A percentile compares a stretch with the other conserved stretches of the same genome.
These are phyloP conservation scores for Drosophila acutilabella DNA, from an alignment of 2,888 invertebrate species.

Conservation along the genomic window DNA sequence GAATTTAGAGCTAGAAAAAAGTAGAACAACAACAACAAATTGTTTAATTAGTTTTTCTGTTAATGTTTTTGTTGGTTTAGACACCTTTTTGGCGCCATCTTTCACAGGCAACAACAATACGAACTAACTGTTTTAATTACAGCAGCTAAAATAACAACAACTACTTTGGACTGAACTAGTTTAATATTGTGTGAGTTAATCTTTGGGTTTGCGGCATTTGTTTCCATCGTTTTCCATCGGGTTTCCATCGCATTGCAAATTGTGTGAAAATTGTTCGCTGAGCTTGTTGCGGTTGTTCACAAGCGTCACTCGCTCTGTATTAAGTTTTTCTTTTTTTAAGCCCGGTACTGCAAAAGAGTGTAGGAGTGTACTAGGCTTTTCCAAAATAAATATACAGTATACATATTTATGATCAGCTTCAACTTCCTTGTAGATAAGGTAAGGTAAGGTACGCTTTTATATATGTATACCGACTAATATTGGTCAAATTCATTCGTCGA, in stretches of 20 bases:
- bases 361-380: too few relatives aligned
- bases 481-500: too few relatives aligned
- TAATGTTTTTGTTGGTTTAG: conserved; percentile 5
- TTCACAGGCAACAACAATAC: conserved; percentile 16
- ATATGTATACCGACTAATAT: too few relatives aligned
- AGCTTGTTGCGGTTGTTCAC: conserved; percentile 58
- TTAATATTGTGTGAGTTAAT: conserved; percentile 26
- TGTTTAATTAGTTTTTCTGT: conserved; percentile 43
- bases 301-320: conserved; percentile 36
- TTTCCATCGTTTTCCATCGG: conserved; percentile 47
- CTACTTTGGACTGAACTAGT: conserved; percentile 49
- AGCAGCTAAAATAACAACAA: conserved; percentile 25
- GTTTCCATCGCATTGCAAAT: conserved; percentile 65
- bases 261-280: conserved; percentile 65
- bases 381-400: too few relatives aligned
- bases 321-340: not conserved
- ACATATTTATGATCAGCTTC: too few relatives aligned
- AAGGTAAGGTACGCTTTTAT: too few relatives aligned
- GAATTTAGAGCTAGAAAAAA: not conserved
- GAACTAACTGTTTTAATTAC: conserved; percentile 53
- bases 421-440: too few relatives aligned
- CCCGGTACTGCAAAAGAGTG: not conserved
- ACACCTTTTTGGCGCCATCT: conserved; percentile 11
- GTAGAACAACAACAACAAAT: conserved; percentile 24
- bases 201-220: conserved; percentile 45